phyloP scores from a whole-genome alignment of 2,888 invertebrate species.

The Villa cingulata region DNA sequence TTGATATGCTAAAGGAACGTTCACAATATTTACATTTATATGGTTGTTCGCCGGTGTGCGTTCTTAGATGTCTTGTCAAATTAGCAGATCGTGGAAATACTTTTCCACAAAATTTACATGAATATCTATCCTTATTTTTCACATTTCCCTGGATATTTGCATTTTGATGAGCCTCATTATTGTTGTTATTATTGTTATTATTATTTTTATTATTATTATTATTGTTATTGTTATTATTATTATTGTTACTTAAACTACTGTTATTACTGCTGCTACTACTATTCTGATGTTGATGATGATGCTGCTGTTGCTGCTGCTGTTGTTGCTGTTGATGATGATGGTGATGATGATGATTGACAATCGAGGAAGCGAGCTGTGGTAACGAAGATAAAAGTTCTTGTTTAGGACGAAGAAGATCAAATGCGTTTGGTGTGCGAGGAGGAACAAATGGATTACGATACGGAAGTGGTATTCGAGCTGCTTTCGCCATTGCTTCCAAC shows the following conservation, averaged over 20 bases:
- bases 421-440: constrained; percentile 43
- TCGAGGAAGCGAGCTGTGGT: constrained; percentile 14
- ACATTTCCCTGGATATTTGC: constrained; percentile 34
- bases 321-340: constrained; percentile 17
- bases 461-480: constrained; percentile 44
- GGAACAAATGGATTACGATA: constrained; percentile 41
- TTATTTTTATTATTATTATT: constrained; percentile 16
- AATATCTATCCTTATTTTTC: constrained; percentile 77
- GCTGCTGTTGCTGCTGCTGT: constrained; percentile 9
- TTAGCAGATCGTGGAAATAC: constrained; percentile 96
- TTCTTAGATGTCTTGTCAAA: constrained; percentile 87
- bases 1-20: constrained; percentile 96
- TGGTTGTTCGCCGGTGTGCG: constrained; percentile 96
- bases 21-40: constrained; percentile 98
- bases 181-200: constrained; percentile 18
- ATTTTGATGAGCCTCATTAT: constrained; percentile 18
- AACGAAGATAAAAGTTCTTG: constrained; percentile 29
- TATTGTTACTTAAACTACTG: constrained; percentile 10
- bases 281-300: too few relatives aligned
- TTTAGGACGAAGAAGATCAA: constrained; percentile 44
- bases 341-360: constrained; percentile 11
- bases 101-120: constrained; percentile 95
- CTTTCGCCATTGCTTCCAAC: constrained; percentile 55
- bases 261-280: constrained; percentile 5
- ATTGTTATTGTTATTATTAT: constrained; percentile 16